Evolutionary conservation across 1,140 invertebrate species (phyloP).

Genomic region (Propsilocerus akamusi): DNA sequence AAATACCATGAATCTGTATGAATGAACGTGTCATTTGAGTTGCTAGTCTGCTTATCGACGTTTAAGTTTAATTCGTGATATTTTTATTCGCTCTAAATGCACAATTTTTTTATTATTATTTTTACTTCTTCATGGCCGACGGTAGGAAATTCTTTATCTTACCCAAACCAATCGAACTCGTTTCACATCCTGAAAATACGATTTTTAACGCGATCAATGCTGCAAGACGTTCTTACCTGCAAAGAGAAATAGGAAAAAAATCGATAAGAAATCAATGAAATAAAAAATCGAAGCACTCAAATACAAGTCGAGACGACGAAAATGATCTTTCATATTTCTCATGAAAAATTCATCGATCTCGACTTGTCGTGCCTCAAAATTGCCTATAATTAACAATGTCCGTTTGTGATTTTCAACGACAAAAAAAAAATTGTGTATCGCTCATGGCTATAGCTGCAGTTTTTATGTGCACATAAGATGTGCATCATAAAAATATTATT

Average conservation of each 20-base stretch:
- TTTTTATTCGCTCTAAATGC: no score
- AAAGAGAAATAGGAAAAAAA: background rate
- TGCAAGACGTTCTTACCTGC: no score
- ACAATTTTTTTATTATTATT: no score
- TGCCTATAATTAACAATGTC: conserved; percentile 3
- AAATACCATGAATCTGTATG: conserved; percentile 2
- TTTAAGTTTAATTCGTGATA: no score
- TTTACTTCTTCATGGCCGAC: no score
- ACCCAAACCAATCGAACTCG: background rate
- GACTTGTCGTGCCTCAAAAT: no score
- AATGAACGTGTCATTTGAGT: conserved; percentile 4
- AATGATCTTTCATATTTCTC: no score
- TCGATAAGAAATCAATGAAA: background rate
- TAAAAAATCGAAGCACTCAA: background rate
- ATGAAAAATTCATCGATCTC: no score
- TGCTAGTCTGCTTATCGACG: no score
- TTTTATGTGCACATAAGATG: background rate
- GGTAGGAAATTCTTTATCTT: no score
- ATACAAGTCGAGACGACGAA: no score
- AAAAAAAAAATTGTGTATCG: background rate
- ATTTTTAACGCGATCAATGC: background rate
- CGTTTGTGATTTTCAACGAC: background rate
- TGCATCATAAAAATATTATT: no score
- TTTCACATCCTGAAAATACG: background rate
- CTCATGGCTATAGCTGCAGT: background rate